A percentile compares a stretch with the other conserved stretches of the same genome.
Evolutionary conservation across 2,113 vertebrate species (phyloP).

Genomic region (Nerophis lumbriciformis): DNA sequence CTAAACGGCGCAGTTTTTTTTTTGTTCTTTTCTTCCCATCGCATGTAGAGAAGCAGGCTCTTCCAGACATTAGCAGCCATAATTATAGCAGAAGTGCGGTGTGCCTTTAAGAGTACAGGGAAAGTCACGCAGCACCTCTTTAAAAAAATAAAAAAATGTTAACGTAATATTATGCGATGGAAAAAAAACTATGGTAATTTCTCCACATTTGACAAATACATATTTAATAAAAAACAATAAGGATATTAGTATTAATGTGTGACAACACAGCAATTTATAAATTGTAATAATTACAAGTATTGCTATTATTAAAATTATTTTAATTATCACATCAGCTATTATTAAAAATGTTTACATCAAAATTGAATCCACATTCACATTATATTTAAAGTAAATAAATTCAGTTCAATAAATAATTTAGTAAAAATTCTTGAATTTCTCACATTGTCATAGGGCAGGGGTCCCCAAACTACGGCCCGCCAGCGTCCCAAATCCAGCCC

Average conservation of each 20-base stretch:
- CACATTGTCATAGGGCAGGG: too few species aligned
- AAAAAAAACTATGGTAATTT: neutral
- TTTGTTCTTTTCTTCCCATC: constrained; percentile 10
- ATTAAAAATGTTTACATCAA: too few species aligned
- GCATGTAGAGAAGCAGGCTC: constrained; percentile 39
- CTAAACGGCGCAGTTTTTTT: constrained; percentile 17
- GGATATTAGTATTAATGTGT: neutral
- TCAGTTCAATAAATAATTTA: too few species aligned
- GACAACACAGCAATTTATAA: neutral
- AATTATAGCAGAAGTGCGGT: constrained; percentile 42
- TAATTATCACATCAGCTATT: too few species aligned
- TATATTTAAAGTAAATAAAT: too few species aligned
- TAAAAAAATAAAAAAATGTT: neutral
- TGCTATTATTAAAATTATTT: neutral
- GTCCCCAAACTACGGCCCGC: too few species aligned
- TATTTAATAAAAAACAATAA: neutral
- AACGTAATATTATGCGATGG: too few species aligned
- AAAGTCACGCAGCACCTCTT: constrained; percentile 11
- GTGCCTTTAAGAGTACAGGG: constrained; percentile 36
- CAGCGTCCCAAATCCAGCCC: too few species aligned
- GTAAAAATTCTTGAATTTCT: too few species aligned
- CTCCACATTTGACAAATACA: neutral
- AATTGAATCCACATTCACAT: too few species aligned
- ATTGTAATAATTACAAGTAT: neutral
- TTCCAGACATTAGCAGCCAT: constrained; percentile 25